Percentiles rank a stretch among this genome's conserved stretches.
phyloP scores from a whole-genome alignment of 37 sponge, comb jelly and placozoan species.

The Chondrosia reniformis region DNA sequence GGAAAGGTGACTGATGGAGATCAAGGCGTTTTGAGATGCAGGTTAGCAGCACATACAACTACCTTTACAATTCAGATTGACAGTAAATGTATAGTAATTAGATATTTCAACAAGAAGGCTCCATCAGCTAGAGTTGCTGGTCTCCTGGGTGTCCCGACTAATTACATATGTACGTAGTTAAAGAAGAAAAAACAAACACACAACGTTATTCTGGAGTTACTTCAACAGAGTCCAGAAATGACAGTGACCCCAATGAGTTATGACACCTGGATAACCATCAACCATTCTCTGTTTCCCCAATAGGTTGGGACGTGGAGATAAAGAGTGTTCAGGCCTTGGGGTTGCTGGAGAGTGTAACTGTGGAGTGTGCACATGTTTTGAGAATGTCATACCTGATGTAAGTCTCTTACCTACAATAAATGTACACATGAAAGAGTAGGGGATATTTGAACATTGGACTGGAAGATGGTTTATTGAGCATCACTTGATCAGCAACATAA shows the following conservation, averaged over 20 bases:
- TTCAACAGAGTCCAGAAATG: not conserved
- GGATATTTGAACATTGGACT: no score
- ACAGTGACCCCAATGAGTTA: not conserved
- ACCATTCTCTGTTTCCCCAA: not conserved
- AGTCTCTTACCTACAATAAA: not conserved
- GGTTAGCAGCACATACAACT: not conserved
- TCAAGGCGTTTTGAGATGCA: no score
- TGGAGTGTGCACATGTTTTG: constrained; percentile 25
- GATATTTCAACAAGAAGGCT: no score
- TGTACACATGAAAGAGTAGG: no score
- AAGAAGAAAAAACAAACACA: no score
- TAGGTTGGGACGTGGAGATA: not conserved
- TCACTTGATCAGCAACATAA: no score
- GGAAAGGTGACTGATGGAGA: not conserved
- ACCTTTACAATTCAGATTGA: not conserved
- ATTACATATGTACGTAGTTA: no score
- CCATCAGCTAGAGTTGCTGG: no score
- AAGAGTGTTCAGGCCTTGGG: not conserved
- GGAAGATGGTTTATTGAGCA: no score
- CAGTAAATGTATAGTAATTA: no score
- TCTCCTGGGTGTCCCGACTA: no score
- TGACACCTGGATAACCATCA: no score
- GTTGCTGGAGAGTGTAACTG: constrained; percentile 28
- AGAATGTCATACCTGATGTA: constrained; percentile 24
- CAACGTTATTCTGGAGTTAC: not conserved